Evolutionary conservation across 2,113 vertebrate genomes (phyloP), one percentile per base, ranked within the genome.

Genomic region (Puntigrus tetrazona): DNA sequence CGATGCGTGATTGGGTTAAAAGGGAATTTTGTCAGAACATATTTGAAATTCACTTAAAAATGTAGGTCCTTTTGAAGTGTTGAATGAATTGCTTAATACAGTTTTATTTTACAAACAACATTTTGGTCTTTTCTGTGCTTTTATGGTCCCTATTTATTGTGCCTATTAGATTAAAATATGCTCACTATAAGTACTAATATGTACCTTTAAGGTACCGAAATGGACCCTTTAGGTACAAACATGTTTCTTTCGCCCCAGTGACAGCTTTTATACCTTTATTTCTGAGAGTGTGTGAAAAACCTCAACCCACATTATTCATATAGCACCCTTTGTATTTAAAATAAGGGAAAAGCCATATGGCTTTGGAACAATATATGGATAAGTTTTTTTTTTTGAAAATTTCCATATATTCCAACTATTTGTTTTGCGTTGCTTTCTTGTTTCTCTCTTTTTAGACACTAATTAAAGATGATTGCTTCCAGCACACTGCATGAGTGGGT

Each of bases 381-480:
- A 20, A 36, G 7, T 5, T 0, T 5, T 10, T 36, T 34, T 22
- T 70, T 70, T 69, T 5, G 4, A 2, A 55, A 3, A 14, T 27
- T 52, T 31, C 2, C 4, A 36, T 27, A 27, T 25, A 8, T n/a
- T 43, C 3, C 25, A 25, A 14, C 7, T 5, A 45, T 73, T 14
- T 43, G n/a, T 25, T 41, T n/a, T 72, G 22, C 20, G 72, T 31
- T 50, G 5, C 72, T 38, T 45, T n/a, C 47, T 52, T 55, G 61
- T 67, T 81, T 47, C 47, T 18, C 9, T 67, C 25, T 81, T 22
- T 81, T 55, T 70, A 70, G 78, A 67, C 27, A 67, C 29, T 70
- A 55, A 82, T 81, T 55, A 34, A 69, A 81, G 45, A 82, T 38
- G 63, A 81, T 36, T 52, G 79, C 45, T 81, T 81, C 63, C 45